Evolutionary conservation across 2,797 vertebrate genomes (phyloP).

Genomic region (Galago senegalensis): DNA sequence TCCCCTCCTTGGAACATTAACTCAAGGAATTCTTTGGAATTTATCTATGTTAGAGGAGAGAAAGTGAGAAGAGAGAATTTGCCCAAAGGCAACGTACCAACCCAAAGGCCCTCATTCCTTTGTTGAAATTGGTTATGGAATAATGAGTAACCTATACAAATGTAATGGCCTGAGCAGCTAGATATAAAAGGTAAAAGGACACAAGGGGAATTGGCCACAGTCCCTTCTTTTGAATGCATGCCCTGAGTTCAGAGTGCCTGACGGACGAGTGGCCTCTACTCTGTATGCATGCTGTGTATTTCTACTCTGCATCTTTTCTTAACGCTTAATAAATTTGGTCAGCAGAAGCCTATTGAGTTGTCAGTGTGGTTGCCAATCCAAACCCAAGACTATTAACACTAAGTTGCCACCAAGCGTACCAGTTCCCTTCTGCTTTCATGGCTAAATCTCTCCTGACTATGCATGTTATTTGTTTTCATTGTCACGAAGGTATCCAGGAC

Average conservation of each 20-base stretch:
- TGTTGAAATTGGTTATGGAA: not conserved
- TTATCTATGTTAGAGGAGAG: not conserved
- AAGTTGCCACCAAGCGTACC: not conserved
- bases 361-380: not conserved
- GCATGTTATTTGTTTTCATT: not conserved
- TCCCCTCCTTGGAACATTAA: not conserved
- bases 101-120: not conserved
- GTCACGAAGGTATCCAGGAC: not conserved
- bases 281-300: not conserved
- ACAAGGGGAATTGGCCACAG: too few species aligned
- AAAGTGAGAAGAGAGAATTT: not conserved
- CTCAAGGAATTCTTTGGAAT: not conserved
- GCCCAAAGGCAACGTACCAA: not conserved
- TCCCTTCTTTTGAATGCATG: not conserved
- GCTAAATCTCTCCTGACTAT: not conserved
- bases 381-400: not conserved
- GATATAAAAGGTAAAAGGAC: not conserved
- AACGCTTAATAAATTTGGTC: not conserved
- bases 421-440: not conserved
- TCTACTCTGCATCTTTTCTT: not conserved
- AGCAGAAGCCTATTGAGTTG: not conserved
- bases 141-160: not conserved
- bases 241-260: not conserved
- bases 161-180: not conserved
- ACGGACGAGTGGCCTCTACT: accelerated